phyloP scores from a whole-genome alignment of 2,888 invertebrate species.

The Oligia latruncula region DNA sequence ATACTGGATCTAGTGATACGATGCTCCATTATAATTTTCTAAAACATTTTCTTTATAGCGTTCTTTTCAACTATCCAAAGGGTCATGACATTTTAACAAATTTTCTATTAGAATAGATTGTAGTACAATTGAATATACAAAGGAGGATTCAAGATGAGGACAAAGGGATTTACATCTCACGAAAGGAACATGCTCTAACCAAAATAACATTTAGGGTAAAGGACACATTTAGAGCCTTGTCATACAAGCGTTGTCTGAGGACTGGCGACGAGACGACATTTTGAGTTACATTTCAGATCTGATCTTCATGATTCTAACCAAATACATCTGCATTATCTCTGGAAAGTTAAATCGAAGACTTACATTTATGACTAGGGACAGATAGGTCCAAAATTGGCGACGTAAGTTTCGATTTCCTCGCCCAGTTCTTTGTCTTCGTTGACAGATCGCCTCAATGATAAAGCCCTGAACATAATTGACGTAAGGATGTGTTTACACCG shows the following conservation, averaged over 20 bases:
- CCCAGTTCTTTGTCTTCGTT: not conserved
- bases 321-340: slow-evolving; percentile 23
- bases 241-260: slow-evolving; percentile 45
- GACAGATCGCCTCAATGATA: slow-evolving; percentile 18
- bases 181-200: slow-evolving; percentile 52
- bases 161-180: slow-evolving; percentile 46
- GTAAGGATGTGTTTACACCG: slow-evolving; percentile 74
- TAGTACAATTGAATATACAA: slow-evolving; percentile 38
- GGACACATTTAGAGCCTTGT: slow-evolving; percentile 51
- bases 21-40: slow-evolving; percentile 36
- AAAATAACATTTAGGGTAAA: slow-evolving; percentile 57
- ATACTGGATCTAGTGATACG: slow-evolving; percentile 34
- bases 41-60: slow-evolving; percentile 20
- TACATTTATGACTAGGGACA: not conserved
- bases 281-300: slow-evolving; percentile 3
- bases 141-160: slow-evolving; percentile 37
- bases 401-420: not conserved
- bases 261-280: slow-evolving; percentile 29
- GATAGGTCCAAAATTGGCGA: slow-evolving; percentile 1
- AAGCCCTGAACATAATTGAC: slow-evolving; percentile 35
- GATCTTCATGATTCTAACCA: slow-evolving; percentile 17
- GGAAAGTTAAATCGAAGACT: slow-evolving; percentile 7
- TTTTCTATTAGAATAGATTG: slow-evolving; percentile 34
- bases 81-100: slow-evolving; percentile 21
- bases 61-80: slow-evolving; percentile 22